Conservation (phyloP, 2,113 vertebrate genomes). For the Laticauda laticaudata region DNA sequence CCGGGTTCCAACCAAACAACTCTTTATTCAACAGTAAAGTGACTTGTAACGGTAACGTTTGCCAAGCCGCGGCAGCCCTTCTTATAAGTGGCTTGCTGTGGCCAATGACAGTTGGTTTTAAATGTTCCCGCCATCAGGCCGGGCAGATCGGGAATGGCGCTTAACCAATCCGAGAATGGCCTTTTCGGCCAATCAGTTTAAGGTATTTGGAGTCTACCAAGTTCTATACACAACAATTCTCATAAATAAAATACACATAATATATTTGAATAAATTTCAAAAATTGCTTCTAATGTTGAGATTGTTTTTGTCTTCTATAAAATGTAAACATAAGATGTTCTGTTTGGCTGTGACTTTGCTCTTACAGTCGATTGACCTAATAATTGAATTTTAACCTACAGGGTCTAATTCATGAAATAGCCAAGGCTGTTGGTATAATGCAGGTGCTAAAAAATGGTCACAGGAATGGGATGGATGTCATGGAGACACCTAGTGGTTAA, state of each 20-base stretch:
- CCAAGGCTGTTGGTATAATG: background rate
- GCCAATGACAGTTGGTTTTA: no score
- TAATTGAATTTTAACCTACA: background rate
- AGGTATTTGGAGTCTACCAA: no score
- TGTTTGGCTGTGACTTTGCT: background rate
- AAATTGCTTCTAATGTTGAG: background rate
- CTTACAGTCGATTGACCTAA: background rate
- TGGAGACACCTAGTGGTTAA: slow-evolving; percentile 33
- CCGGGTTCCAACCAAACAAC: no score
- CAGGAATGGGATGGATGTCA: background rate
- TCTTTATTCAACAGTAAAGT: no score
- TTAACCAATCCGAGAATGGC: no score
- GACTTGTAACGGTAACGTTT: no score
- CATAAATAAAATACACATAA: background rate
- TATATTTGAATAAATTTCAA: background rate
- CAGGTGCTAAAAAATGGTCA: background rate
- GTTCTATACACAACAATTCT: background rate
- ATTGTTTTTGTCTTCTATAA: background rate
- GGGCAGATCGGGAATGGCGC: no score
- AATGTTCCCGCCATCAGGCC: no score
- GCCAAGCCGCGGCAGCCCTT: no score
- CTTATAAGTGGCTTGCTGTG: no score
- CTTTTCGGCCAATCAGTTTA: no score
- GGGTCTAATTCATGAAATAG: background rate
- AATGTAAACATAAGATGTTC: background rate